Base-by-base conservation (phyloP, 2,797 vertebrate genomes). In the Pipistrellus kuhlii region DNA sequence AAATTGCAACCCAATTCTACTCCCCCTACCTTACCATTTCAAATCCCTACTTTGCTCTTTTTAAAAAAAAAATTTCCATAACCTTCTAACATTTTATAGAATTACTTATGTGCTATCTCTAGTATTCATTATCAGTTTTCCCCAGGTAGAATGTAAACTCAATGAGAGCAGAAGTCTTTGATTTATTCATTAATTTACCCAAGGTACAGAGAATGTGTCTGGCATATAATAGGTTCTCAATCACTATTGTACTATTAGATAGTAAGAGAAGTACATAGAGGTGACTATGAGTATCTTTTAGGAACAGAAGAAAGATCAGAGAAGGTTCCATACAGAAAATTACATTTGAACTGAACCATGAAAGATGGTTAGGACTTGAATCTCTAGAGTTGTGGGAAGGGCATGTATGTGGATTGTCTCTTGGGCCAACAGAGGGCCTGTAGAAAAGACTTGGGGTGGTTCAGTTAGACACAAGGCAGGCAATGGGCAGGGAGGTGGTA, bases 151-250 rank as follows among this genome's bases (percentile, higher is more conserved):
- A 51, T 25, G 5, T 32, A 87, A 90, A 55, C 30, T 80, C 69
- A 53, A 6, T 6, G 10, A 78, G 5, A 91, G 5, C 44, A 35
- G 18, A 46, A 35, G 41, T 66, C 66, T 95, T 77, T 73, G 30
- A 84, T 38, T 84, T 82, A 51, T 23, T 78, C 78, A 32, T 3
- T n/a, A 35, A 72, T 83, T 69, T 85, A 80, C 8, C 93, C 41
- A 75, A 90, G 46, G 59, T 23, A 14, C 27, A 62, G 21, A 80
- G 57, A 59, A 32, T 3, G 48, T 41, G 14, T 5, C n/a, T 17
- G n/a, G 18, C 35, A 13, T 3, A 27, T 3, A 41, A 23, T 8
- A 80, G 44, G 21, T 2, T 27, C 10, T 86, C 20, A 32, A 46
- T 17, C n/a, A 32, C 46, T 44, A 81, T 21, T 78, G 18, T n/a